These are phyloP conservation scores for Drosophila peninsularis DNA, from an alignment of 2,888 invertebrate species.

Conservation along the genomic window DNA sequence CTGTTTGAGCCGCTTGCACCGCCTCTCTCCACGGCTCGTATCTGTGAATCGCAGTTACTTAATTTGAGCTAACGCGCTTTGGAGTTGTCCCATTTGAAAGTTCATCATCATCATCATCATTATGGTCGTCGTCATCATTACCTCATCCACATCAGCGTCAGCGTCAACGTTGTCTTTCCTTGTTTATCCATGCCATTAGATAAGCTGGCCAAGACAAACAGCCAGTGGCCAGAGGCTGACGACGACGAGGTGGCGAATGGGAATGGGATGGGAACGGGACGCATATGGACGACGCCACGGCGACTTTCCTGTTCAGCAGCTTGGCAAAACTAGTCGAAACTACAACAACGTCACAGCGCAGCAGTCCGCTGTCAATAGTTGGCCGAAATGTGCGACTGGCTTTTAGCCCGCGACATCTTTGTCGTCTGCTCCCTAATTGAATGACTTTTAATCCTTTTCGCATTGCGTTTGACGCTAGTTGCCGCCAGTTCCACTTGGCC, in stretches of 20 bases:
- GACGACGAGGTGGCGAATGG: slow-evolving; percentile 11
- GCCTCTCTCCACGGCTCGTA: slow-evolving; percentile 16
- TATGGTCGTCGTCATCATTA: slow-evolving; percentile 9
- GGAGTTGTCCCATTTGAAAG: slow-evolving; percentile 49
- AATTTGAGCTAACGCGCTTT: slow-evolving; percentile 78
- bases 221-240: slow-evolving; percentile 54
- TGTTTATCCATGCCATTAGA: slow-evolving; percentile 79
- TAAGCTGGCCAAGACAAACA: slow-evolving; percentile 77
- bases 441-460: slow-evolving; percentile 82
- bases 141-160: slow-evolving; percentile 22
- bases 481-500: slow-evolving; percentile 61
- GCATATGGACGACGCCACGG: slow-evolving; percentile 27
- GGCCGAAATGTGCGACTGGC: slow-evolving; percentile 18
- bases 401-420: slow-evolving; percentile 40
- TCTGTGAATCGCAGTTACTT: slow-evolving; percentile 75
- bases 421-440: slow-evolving; percentile 66
- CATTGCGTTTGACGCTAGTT: slow-evolving; percentile 78
- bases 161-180: slow-evolving; percentile 59
- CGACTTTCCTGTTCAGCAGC: slow-evolving; percentile 53
- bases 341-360: slow-evolving; percentile 9
- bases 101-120: slow-evolving; percentile 11
- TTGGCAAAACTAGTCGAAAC: slow-evolving; percentile 69
- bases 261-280: not conserved
- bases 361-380: slow-evolving; percentile 40
- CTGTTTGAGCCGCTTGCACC: slow-evolving; percentile 4